Base-by-base conservation (phyloP, 2,797 vertebrate species). In the Capromys pilorides region DNA sequence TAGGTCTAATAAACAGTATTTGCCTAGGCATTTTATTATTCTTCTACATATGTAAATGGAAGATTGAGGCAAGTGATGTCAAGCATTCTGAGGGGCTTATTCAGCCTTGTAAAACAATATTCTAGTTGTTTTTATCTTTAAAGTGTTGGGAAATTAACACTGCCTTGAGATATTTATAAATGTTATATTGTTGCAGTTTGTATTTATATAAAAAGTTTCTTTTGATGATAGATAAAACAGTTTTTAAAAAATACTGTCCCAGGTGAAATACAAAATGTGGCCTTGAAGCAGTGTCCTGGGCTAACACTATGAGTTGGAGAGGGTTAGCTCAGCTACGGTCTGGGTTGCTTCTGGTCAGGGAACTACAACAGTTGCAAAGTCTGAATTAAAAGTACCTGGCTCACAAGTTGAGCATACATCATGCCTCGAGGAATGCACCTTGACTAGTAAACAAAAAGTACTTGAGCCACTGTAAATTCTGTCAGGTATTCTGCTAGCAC, bases 51-150 rank as follows among this genome's bases (percentile, higher is more conserved):
- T 95, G 45, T 81, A 94, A 92, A 45, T 59, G 67, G 75, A 83
- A 96, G 88, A 85, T 79, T 82, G 64, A 88, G 62, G n/a, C 24
- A 9, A 82, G 80, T 73, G 92, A 83, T 88, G 92, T 75, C 83
- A 79, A 69, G 75, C 36, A 10, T 57, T 86, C 73, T 86, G 51
- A 90, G 85, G 66, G 87, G 45, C 69, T 41, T 67, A 75, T 49
- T 77, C 71, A 85, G 86, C 64, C 66, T 54, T 69, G 36, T 19
- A 88, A 45, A 67, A 51, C 24, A n/a, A 87, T 86, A 82, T 92
- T 64, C 62, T 7, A 71, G 69, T 64, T 57, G 28, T 69, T 57
- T 93, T 1, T 86, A 86, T 69, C 91, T 86, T 71, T 61, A 71
- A 59, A 78, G 57, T 86, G 93, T 83, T 84, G 59, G 88, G 82